Conservation (phyloP, 2,888 invertebrate genomes). For the Allolobophora icterica region DNA sequence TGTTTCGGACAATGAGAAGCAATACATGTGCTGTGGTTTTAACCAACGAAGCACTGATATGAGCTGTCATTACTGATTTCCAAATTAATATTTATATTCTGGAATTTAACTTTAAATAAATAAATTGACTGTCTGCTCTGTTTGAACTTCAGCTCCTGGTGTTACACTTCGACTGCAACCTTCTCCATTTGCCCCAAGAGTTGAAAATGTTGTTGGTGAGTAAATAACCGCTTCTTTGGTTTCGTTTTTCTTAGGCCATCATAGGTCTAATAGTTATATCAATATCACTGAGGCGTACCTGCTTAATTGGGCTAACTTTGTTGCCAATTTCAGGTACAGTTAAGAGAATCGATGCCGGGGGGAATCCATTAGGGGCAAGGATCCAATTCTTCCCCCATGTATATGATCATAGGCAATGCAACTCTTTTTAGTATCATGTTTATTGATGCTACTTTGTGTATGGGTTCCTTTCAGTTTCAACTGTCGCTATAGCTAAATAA, state of each 20-base stretch:
- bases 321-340: too few species aligned
- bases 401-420: too few species aligned
- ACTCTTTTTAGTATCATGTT: neutral
- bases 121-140: too few species aligned
- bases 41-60: too few species aligned
- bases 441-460: neutral
- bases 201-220: slow-evolving; percentile 18
- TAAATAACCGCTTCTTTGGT: neutral
- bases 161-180: neutral
- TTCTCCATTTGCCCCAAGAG: neutral
- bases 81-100: neutral
- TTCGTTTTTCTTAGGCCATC: neutral
- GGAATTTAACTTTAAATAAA: neutral
- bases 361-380: too few species aligned
- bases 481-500: neutral
- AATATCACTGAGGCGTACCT: neutral
- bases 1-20: too few species aligned
- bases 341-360: too few species aligned
- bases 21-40: too few species aligned
- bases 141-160: slow-evolving; percentile 8
- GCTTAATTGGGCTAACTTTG: neutral
- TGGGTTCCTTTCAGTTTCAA: neutral
- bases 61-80: too few species aligned
- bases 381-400: too few species aligned
- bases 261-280: too few species aligned